Evolutionary conservation across 2,888 invertebrate genomes (phyloP).

Genomic region (Parelbella ahira): DNA sequence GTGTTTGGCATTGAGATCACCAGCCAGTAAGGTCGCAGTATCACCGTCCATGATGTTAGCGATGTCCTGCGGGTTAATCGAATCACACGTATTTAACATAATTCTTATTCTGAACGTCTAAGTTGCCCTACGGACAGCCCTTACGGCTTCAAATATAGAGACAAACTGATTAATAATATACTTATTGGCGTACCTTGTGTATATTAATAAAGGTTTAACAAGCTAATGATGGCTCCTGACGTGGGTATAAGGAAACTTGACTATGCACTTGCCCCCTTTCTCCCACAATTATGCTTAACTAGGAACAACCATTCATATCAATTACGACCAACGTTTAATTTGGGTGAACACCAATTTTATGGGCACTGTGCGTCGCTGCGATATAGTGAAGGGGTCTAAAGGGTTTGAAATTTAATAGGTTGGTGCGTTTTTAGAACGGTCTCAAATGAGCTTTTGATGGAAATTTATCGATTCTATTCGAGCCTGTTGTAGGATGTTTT

Average conservation of each 20-base stretch:
- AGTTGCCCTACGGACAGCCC: too few species aligned
- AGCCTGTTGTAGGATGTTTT: constrained; percentile 3
- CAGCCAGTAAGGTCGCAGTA: too few species aligned
- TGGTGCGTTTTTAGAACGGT: constrained; percentile 36
- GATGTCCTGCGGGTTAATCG: too few species aligned
- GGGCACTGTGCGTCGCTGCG: constrained; percentile 56
- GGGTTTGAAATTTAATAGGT: constrained; percentile 66
- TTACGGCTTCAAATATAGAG: too few species aligned
- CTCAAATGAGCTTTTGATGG: constrained; percentile 39
- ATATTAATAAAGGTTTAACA: too few species aligned
- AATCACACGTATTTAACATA: too few species aligned
- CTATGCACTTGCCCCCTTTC: constrained; percentile 35
- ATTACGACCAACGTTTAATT: constrained; percentile 71
- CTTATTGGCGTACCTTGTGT: too few species aligned
- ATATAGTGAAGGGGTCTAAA: constrained; percentile 46
- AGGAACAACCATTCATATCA: constrained; percentile 76
- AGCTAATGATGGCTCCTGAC: constrained; percentile 13
- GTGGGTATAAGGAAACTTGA: constrained; percentile 3
- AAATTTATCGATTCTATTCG: constrained; percentile 23
- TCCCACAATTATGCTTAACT: constrained; percentile 70
- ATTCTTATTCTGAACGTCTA: too few species aligned
- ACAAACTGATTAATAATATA: too few species aligned
- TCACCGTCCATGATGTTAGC: too few species aligned
- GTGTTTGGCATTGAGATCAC: too few species aligned
- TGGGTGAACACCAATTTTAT: constrained; percentile 76